A percentile compares a stretch with the other conserved stretches of the same genome.
Evolutionary conservation across 2,888 invertebrate genomes (phyloP).

Genomic region (Apamea anceps): DNA sequence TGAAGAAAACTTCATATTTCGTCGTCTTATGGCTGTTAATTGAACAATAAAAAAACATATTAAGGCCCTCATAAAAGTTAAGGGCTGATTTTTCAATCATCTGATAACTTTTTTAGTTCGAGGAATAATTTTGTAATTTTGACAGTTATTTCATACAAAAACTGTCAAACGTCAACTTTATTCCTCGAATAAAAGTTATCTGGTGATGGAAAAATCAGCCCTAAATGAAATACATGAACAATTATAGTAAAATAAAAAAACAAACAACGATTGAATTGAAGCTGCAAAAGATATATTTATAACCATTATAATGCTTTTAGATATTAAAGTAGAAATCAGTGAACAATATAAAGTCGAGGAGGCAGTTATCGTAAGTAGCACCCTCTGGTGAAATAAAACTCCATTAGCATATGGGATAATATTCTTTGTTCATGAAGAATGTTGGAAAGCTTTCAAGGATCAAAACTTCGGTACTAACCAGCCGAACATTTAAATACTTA

Average conservation of each 20-base stretch:
- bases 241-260: not conserved
- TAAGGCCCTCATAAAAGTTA: too few species aligned
- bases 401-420: constrained; percentile 43
- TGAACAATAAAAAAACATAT: too few species aligned
- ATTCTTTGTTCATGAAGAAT: constrained; percentile 23
- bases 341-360: constrained; percentile 20
- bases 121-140: too few species aligned
- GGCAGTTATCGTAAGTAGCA: constrained; percentile 20
- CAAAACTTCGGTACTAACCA: constrained; percentile 36
- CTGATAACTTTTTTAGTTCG: too few species aligned
- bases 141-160: too few species aligned
- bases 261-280: not conserved
- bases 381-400: constrained; percentile 35
- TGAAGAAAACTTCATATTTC: not conserved
- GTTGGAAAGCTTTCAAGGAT: constrained; percentile 28
- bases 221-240: not conserved
- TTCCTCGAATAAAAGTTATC: too few species aligned
- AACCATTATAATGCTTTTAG: not conserved
- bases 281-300: not conserved
- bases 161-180: too few species aligned
- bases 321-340: constrained; percentile 3
- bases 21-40: too few species aligned
- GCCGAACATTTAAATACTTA: not conserved
- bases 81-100: too few species aligned
- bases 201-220: too few species aligned